Conservation (phyloP, 2,113 vertebrate genomes). For the Bagarius yarrelli region DNA sequence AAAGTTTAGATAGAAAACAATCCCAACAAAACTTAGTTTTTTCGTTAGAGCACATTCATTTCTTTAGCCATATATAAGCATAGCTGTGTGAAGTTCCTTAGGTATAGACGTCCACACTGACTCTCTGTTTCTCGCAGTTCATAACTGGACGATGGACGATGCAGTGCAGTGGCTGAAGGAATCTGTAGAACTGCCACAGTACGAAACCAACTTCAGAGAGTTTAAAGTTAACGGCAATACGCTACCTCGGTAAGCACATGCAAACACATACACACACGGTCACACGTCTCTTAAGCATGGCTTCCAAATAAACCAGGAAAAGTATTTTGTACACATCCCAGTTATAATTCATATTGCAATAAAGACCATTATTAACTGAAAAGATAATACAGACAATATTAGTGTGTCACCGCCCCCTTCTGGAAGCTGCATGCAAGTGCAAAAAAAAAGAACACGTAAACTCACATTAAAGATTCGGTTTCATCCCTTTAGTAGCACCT, state of each 20-base stretch:
- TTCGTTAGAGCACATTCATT: no score
- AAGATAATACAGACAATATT: neutral
- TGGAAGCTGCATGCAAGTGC: constrained; percentile 31
- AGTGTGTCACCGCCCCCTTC: constrained; percentile 26
- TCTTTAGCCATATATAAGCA: no score
- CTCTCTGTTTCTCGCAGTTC: constrained; percentile 74
- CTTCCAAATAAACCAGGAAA: neutral
- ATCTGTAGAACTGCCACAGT: constrained; percentile 95
- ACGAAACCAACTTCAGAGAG: constrained; percentile 92
- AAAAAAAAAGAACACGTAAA: constrained; percentile 19
- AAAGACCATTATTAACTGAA: neutral
- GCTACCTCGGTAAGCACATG: constrained; percentile 82
- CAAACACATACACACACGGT: neutral
- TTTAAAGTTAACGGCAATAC: constrained; percentile 91
- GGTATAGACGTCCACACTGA: neutral
- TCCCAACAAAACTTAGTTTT: no score
- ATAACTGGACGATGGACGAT: constrained; percentile 98
- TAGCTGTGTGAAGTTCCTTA: no score
- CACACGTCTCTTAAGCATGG: constrained; percentile 2
- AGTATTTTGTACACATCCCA: neutral
- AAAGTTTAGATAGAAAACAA: no score
- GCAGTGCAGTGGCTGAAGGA: constrained; percentile 91
- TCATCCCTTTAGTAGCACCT: constrained; percentile 37
- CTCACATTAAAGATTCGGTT: constrained; percentile 52
- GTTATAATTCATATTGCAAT: neutral